Evolutionary conservation across 1,140 invertebrate species (phyloP), one percentile per base, ranked within the genome.

Genomic region (Brachionus calyciflorus): DNA sequence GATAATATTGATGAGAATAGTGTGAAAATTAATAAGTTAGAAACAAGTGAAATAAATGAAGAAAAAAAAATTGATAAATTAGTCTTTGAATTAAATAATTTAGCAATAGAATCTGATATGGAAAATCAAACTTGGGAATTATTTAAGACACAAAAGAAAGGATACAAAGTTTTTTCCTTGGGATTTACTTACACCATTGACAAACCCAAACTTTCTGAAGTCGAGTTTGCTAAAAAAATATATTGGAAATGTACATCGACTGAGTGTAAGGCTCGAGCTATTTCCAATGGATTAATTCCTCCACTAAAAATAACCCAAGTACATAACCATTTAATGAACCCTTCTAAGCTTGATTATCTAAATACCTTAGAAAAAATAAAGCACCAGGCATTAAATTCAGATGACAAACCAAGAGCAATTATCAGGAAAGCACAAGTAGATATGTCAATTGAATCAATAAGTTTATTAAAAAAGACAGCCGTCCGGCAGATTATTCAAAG

Each of bases 101-200:
- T n/a, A n/a, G n/a, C n/a, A n/a, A n/a, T n/a, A n/a, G n/a, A n/a
- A n/a, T n/a, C n/a, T n/a, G n/a, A n/a, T n/a, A n/a, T n/a, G n/a
- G n/a, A 60, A 60, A 0, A 21, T 51, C 14, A 51, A 51, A 17
- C 48, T 60, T 37, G 30, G 55, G 12, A 60, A 14, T 60, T 60
- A 17, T 60, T 60, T 60, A 30, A 7, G n/a, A 60, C 55, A n/a
- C 55, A 60, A 60, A 10, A 33, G 7, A 17, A 14, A 33, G 55
- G 55, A 6, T 33, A 60, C 33, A 7, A 60, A 33, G 7, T 17
- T 60, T 55, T 30, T 60, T 60, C 55, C 12, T 30, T 33, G 6
- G 55, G 30, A 30, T 60, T 33, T 60, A 60, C 26, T 17, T 60
- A 60, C 6, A 60, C 55, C 17, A 33, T 60, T 60, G 55, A 60